Evolutionary conservation across 1,140 invertebrate genomes (phyloP).

Genomic region (Formica selysi): DNA sequence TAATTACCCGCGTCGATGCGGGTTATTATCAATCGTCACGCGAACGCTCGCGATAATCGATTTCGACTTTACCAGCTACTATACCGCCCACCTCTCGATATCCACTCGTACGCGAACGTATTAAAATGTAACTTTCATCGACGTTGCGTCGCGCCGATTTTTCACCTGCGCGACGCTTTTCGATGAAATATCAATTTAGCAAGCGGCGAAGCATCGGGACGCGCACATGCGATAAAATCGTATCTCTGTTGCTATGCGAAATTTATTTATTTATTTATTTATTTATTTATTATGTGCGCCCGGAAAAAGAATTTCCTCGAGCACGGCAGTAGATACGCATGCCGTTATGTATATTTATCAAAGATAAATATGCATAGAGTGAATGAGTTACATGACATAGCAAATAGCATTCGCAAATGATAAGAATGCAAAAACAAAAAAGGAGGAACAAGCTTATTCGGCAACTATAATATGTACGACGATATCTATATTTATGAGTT

Average conservation of each 20-base stretch:
- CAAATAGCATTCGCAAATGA: conserved; percentile 18
- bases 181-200: conserved; percentile 44
- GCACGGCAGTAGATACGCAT: not conserved
- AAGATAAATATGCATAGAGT: conserved; percentile 29
- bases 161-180: conserved; percentile 20
- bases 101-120: conserved; percentile 31
- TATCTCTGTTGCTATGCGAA: not conserved
- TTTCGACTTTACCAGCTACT: conserved; percentile 67
- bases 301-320: conserved; percentile 7
- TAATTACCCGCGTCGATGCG: conserved; percentile 75
- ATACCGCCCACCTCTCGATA: not conserved
- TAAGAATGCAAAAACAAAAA: not conserved
- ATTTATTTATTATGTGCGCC: conserved; percentile 34
- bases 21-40: conserved; percentile 78
- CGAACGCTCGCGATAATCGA: conserved; percentile 72
- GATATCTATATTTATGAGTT: conserved; percentile 8
- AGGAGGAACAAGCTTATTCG: not conserved
- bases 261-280: conserved; percentile 39
- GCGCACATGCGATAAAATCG: conserved; percentile 19
- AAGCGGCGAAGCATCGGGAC: conserved; percentile 22
- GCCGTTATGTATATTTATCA: not conserved
- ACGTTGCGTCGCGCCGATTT: conserved; percentile 28
- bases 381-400: conserved; percentile 25
- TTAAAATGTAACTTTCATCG: conserved; percentile 60
- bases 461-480: not conserved